Conservation (phyloP, 1,140 invertebrate species). For the Drosophila bipectinata region DNA sequence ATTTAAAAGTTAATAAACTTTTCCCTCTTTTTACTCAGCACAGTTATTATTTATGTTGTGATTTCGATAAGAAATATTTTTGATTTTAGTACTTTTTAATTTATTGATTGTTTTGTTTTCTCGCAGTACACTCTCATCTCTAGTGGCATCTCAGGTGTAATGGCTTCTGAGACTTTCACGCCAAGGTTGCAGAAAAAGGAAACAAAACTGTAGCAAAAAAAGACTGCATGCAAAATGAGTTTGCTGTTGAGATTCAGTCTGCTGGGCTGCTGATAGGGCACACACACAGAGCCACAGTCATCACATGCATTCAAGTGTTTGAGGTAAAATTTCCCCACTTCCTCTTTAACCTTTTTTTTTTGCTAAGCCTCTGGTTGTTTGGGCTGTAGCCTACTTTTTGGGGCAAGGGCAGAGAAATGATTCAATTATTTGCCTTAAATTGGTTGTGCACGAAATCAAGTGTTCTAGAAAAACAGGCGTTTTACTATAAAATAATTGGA, state of each 20-base stretch:
- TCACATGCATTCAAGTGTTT: neutral
- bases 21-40: no score
- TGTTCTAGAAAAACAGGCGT: neutral
- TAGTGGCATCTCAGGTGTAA: constrained; percentile 3
- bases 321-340: neutral
- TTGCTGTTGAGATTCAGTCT: constrained; percentile 33
- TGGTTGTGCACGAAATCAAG: neutral
- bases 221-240: constrained; percentile 22
- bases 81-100: neutral
- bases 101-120: neutral
- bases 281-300: constrained; percentile 2
- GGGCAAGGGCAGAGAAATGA: constrained; percentile 1
- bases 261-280: constrained; percentile 22
- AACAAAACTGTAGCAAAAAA: constrained; percentile 5
- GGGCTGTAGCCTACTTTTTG: neutral
- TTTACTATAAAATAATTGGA: neutral
- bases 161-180: constrained; percentile 18
- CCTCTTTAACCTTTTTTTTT: neutral
- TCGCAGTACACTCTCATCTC: neutral
- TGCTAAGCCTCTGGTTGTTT: neutral
- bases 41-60: no score
- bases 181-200: constrained; percentile 10
- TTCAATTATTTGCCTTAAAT: constrained; percentile 4
- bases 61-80: no score
- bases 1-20: neutral